Evolutionary conservation across 2,888 invertebrate genomes (phyloP).

Genomic region (Lepidocyrtinus sp.): DNA sequence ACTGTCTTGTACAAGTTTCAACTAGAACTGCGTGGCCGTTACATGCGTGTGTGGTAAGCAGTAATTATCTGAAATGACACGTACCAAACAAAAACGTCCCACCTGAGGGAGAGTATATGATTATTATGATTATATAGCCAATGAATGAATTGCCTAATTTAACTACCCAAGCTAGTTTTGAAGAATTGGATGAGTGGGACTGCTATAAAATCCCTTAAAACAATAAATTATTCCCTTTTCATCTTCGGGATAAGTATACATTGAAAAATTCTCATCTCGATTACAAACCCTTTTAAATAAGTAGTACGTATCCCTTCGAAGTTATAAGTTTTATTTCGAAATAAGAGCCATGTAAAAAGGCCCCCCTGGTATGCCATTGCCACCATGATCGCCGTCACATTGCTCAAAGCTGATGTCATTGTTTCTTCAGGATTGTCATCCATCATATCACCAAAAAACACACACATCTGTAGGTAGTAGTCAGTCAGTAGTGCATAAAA

Average conservation of each 20-base stretch:
- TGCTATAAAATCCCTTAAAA: background rate
- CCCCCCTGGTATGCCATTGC: conserved; percentile 7
- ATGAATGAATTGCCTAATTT: background rate
- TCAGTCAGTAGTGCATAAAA: background rate
- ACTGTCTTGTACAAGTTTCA: no score
- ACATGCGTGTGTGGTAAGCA: conserved; percentile 10
- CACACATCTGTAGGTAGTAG: background rate
- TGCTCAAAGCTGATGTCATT: conserved; percentile 4
- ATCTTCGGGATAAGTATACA: background rate
- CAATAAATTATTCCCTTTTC: background rate
- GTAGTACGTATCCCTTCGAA: background rate
- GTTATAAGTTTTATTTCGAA: background rate
- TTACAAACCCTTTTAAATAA: background rate
- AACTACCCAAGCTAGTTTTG: background rate
- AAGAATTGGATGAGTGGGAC: conserved; percentile 2
- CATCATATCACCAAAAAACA: background rate
- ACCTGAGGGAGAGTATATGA: no score
- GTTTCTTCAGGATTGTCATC: conserved; percentile 1
- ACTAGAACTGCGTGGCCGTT: background rate
- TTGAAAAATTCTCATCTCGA: background rate
- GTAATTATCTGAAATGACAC: background rate
- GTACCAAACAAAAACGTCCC: background rate
- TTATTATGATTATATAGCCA: no score
- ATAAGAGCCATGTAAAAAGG: background rate
- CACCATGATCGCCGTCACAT: background rate